A percentile compares a stretch with the other conserved stretches of the same genome.
These are phyloP conservation scores for Cyrtodaria siliqua DNA, from an alignment of 2,888 invertebrate genomes.

Conservation along the genomic window DNA sequence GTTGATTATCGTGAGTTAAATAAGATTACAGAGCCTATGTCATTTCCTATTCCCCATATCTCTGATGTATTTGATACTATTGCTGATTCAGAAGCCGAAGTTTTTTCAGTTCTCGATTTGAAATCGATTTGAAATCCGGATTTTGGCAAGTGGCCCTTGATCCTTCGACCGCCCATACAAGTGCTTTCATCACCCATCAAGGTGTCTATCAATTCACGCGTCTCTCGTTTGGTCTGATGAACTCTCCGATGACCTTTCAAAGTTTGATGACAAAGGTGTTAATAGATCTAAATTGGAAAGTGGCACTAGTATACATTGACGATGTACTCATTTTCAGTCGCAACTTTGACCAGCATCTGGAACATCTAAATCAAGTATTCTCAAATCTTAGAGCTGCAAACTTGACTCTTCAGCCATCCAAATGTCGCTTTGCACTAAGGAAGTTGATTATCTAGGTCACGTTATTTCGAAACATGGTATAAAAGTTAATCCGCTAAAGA, in stretches of 20 bases:
- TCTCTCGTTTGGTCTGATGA: conserved; percentile 51
- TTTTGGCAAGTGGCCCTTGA: conserved; percentile 52
- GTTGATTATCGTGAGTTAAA: conserved; percentile 35
- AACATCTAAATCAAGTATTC: conserved; percentile 50
- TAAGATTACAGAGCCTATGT: conserved; percentile 22
- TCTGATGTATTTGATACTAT: conserved; percentile 41
- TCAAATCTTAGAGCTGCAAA: conserved; percentile 52
- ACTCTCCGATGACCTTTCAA: conserved; percentile 54
- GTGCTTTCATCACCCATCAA: conserved; percentile 47
- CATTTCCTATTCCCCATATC: conserved; percentile 40
- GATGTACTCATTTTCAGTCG: conserved; percentile 53
- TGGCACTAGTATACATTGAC: conserved; percentile 66
- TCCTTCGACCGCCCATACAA: conserved; percentile 30
- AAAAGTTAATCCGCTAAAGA: conserved; percentile 53
- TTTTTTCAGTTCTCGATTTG: conserved; percentile 31
- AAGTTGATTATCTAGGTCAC: conserved; percentile 64
- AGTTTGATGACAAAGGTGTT: conserved; percentile 50
- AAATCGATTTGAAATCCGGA: conserved; percentile 27
- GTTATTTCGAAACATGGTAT: conserved; percentile 61
- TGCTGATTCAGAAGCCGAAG: conserved; percentile 33
- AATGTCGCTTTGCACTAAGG: conserved; percentile 53
- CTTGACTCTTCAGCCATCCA: conserved; percentile 58
- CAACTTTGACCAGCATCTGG: conserved; percentile 48
- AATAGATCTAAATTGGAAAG: conserved; percentile 53
- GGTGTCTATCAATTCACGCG: conserved; percentile 50